A percentile compares a stretch with the other conserved stretches of the same genome.
Evolutionary conservation across 2,888 invertebrate genomes (phyloP).

Genomic region (Trilocha varians): DNA sequence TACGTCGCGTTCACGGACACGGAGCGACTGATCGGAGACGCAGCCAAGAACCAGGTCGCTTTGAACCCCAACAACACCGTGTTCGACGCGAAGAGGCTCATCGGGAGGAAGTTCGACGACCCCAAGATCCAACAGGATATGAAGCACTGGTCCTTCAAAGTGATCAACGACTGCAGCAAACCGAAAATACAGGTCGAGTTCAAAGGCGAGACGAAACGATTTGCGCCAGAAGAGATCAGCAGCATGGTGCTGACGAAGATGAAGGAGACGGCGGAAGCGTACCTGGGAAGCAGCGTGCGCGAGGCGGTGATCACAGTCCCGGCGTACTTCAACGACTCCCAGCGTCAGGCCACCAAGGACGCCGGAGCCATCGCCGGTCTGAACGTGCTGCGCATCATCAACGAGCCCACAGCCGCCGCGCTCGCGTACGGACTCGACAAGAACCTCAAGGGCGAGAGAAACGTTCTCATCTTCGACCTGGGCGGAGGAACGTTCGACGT

Average conservation of each 20-base stretch:
- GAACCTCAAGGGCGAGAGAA: constrained; percentile 75
- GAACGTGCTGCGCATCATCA: constrained; percentile 86
- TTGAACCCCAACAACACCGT: constrained; percentile 83
- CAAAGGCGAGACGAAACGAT: constrained; percentile 75
- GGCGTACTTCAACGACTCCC: constrained; percentile 84
- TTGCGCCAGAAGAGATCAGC: constrained; percentile 80
- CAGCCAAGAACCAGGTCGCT: constrained; percentile 76
- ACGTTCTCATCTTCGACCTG: constrained; percentile 77
- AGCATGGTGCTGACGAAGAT: constrained; percentile 75
- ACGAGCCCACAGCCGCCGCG: constrained; percentile 86
- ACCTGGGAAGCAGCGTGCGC: constrained; percentile 75
- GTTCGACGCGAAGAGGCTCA: constrained; percentile 86
- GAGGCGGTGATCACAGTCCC: constrained; percentile 87
- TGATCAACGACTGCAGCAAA: constrained; percentile 76
- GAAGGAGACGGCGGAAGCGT: constrained; percentile 80
- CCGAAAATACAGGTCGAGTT: constrained; percentile 78
- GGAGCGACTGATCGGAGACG: constrained; percentile 76
- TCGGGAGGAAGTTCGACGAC: constrained; percentile 84
- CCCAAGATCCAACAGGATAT: constrained; percentile 83
- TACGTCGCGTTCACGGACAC: constrained; percentile 81
- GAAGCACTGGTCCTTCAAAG: constrained; percentile 88
- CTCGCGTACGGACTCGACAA: constrained; percentile 80
- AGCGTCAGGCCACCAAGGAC: constrained; percentile 85
- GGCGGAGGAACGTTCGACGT: constrained; percentile 85
- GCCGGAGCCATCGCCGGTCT: constrained; percentile 83